Evolutionary conservation across 2,888 invertebrate genomes (phyloP).

Genomic region (Ormyrus labotus): DNA sequence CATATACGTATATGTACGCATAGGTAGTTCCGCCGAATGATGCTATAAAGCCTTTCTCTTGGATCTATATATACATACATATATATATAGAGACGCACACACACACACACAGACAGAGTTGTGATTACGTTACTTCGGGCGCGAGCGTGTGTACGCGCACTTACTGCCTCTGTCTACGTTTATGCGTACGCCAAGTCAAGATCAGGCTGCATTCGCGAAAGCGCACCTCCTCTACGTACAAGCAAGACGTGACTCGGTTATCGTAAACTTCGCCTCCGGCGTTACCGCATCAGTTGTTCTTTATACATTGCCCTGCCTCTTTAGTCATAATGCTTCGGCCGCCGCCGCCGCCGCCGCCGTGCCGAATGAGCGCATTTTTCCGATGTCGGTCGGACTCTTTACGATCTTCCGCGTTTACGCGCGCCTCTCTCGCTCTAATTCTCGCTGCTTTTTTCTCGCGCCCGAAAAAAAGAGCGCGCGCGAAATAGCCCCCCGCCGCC

Average conservation of each 20-base stretch:
- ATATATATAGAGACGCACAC: background rate
- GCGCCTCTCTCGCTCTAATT: background rate
- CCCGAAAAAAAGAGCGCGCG: too few relatives aligned
- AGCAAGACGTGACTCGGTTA: slow-evolving; percentile 51
- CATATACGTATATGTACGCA: background rate
- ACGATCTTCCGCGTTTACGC: slow-evolving; percentile 35
- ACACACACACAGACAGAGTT: slow-evolving; percentile 1
- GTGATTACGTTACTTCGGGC: slow-evolving; percentile 17
- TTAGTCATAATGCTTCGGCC: slow-evolving; percentile 37
- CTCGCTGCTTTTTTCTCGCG: slow-evolving; percentile 6
- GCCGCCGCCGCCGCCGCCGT: background rate
- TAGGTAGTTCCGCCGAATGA: background rate
- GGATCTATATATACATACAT: background rate
- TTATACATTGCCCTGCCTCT: slow-evolving; percentile 51
- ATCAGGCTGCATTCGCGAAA: slow-evolving; percentile 14
- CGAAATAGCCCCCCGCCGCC: too few relatives aligned
- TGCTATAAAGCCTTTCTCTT: slow-evolving; percentile 1
- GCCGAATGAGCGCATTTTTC: slow-evolving; percentile 29
- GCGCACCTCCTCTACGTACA: background rate
- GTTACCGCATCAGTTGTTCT: slow-evolving; percentile 50
- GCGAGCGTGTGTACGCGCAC: background rate
- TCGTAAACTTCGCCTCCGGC: slow-evolving; percentile 40
- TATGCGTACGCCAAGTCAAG: background rate
- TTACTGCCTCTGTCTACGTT: background rate
- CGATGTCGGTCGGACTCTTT: slow-evolving; percentile 31